Percentiles rank a stretch among this genome's conserved stretches.
Evolutionary conservation across 2,888 invertebrate genomes (phyloP).

Genomic region (Craniophora ligustri): DNA sequence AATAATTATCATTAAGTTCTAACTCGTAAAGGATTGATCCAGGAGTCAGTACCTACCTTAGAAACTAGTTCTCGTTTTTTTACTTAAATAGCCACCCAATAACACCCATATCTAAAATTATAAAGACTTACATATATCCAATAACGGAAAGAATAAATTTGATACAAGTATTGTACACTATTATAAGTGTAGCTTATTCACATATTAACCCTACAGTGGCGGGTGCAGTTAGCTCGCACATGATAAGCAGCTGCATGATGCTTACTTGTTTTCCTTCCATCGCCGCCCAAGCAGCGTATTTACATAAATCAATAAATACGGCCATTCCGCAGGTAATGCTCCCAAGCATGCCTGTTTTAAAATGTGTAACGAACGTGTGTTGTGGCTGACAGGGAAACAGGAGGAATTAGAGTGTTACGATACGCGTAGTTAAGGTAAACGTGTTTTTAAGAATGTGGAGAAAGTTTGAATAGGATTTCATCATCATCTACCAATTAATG

Average conservation of each 20-base stretch:
- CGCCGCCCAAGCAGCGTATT: constrained; percentile 54
- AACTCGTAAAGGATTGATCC: too few relatives aligned
- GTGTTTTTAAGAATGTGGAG: background rate
- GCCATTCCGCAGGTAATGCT: constrained; percentile 28
- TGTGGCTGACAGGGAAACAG: background rate
- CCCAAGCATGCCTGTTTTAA: constrained; percentile 31
- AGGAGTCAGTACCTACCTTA: too few relatives aligned
- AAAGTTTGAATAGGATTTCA: background rate
- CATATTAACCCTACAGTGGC: constrained; percentile 22
- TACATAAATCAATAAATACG: constrained; percentile 73
- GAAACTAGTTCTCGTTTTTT: too few relatives aligned
- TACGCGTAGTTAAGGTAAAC: background rate
- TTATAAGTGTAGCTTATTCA: constrained; percentile 25
- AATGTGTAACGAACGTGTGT: constrained; percentile 22
- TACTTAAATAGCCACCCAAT: background rate
- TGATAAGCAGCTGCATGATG: constrained; percentile 28
- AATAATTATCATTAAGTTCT: too few relatives aligned
- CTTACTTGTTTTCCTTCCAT: constrained; percentile 41
- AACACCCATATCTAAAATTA: background rate
- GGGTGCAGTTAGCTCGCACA: constrained; percentile 33
- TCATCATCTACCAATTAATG: too few relatives aligned
- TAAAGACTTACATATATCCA: too few relatives aligned
- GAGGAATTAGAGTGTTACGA: constrained; percentile 5
- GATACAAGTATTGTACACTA: too few relatives aligned
- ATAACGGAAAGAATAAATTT: too few relatives aligned